Base-by-base conservation (phyloP, 2,113 vertebrate species). In the Atractosteus spatula region DNA sequence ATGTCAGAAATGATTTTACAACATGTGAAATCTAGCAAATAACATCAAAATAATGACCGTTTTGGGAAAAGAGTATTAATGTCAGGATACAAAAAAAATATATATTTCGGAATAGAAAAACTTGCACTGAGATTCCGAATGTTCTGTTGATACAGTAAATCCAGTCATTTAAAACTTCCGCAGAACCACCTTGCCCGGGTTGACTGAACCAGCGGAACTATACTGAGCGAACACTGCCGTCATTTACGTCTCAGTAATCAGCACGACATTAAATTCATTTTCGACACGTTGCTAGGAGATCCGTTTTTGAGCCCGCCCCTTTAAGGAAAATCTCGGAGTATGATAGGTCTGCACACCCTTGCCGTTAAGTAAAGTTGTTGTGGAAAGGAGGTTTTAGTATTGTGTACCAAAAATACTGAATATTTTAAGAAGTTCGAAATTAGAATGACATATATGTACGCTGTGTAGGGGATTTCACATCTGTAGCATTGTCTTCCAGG, bases 221-320 rank as follows among this genome's bases (percentile, higher is more conserved):
- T 29, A 29, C 29, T 29, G 29, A 2, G 1, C 0, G 29, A 29
- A 29, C 29, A 29, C 29, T 29, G 29, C 47, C 47, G 47, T 10
- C 47, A 51, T 3, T 51, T 5, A 10, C 47, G 47, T 10, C 5
- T 51, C 47, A 10, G 47, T 10, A 67, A 67, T 45, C 59, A 47
- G 17, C 70, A 71, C 83, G 80, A 80, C 83, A 80, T 3, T 44
- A 70, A 55, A 71, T 69, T 61, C 8, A 55, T 80, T 84, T 85
- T 45, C 57, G 75, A 7, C 44, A 0, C 0, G 83, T 80, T 80
- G 77, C 80, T 55, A 41, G 2, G 80, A 61, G 73, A 79, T 74
- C 13, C 5, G 29, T 0, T 41, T 43, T 5, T 51, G n/a, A 56
- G 16, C 66, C 79, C 73, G 63, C 81, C 84, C 69, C 12, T 67